phyloP scores from a whole-genome alignment of 2,113 vertebrate genomes.

The Butastur rufipennis region DNA sequence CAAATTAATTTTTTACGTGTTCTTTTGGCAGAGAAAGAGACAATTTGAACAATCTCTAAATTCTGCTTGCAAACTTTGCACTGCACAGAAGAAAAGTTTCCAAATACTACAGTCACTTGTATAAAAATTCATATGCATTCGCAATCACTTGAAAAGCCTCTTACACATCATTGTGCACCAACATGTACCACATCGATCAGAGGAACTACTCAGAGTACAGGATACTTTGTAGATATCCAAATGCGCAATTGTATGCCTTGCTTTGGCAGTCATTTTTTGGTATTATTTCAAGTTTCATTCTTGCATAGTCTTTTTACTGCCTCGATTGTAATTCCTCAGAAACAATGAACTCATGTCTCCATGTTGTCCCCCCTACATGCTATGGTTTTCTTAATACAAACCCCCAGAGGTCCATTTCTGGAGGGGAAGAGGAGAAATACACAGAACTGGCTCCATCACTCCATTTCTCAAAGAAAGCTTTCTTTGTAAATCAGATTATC shows the following conservation, averaged over 20 bases:
- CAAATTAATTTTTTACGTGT: conserved; percentile 15
- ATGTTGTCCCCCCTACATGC: not conserved
- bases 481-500: not conserved
- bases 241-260: not conserved
- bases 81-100: not conserved
- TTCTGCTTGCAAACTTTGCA: not conserved
- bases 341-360: not conserved
- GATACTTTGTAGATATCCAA: not conserved
- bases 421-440: not conserved
- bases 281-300: not conserved
- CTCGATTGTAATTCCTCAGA: not conserved
- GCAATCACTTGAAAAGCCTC: not conserved
- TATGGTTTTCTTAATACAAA: not conserved
- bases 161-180: rapidly evolving
- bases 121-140: not conserved
- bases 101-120: not conserved
- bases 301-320: not conserved
- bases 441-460: not conserved
- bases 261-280: not conserved
- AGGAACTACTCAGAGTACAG: not conserved
- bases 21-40: not conserved
- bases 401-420: not conserved
- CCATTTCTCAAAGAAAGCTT: not conserved
- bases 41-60: not conserved
- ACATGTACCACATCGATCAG: not conserved